Conservation (phyloP, 2,797 vertebrate species). For the Babyrousa celebensis region DNA sequence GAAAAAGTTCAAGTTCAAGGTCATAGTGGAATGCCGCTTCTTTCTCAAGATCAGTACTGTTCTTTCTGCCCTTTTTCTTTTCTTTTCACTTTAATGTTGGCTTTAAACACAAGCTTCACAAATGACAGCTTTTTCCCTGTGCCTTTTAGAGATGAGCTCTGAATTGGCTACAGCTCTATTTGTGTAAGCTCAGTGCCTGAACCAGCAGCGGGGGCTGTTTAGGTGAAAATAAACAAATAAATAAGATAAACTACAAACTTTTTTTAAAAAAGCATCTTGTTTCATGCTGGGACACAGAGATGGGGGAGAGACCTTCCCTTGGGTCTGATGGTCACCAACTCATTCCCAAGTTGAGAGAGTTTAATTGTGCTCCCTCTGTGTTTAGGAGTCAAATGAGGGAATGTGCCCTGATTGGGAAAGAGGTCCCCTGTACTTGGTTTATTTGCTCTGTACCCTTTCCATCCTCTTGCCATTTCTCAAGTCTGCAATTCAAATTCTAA, state of each 20-base stretch:
- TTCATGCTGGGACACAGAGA: not conserved
- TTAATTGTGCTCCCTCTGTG: not conserved
- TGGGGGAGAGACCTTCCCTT: not conserved
- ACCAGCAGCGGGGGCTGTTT: conserved; percentile 12
- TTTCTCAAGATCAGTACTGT: not conserved
- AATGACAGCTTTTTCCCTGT: not conserved
- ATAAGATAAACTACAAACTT: not conserved
- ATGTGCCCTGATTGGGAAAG: not conserved
- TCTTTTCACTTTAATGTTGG: not conserved
- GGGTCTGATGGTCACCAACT: not conserved
- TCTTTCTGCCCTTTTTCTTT: not conserved
- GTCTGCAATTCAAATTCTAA: not conserved
- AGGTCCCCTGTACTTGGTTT: not conserved
- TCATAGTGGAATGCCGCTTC: not conserved
- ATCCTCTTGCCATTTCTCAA: not conserved
- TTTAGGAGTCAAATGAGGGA: not conserved
- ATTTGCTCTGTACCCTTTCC: not conserved
- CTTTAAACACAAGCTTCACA: conserved; percentile 26
- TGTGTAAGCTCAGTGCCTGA: not conserved
- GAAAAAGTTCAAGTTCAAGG: conserved; percentile 57
- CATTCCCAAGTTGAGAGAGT: not conserved
- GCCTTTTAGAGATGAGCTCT: conserved; percentile 51
- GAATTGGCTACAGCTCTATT: not conserved
- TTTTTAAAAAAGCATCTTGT: not conserved
- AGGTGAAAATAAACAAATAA: not conserved